These are phyloP conservation scores for Watsonalla cultraria DNA, from an alignment of 2,888 invertebrate genomes.

Conservation along the genomic window DNA sequence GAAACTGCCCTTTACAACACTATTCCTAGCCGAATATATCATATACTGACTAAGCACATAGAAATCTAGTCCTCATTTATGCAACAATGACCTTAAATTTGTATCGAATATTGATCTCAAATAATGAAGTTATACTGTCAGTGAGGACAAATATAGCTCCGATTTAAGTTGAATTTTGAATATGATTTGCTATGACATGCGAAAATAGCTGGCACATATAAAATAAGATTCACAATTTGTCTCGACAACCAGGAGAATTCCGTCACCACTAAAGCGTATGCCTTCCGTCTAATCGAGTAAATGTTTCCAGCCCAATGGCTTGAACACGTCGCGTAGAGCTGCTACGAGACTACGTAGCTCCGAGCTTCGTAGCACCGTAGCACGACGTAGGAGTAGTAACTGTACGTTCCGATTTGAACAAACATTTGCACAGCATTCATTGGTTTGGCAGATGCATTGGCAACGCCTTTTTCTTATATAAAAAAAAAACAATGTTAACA, in stretches of 20 bases:
- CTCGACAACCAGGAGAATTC: conserved; percentile 46
- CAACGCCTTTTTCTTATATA: conserved; percentile 25
- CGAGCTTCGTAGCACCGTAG: conserved; percentile 37
- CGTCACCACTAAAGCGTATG: conserved; percentile 63
- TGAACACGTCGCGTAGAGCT: conserved; percentile 55
- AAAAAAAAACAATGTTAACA: not conserved
- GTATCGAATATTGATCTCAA: too few relatives aligned
- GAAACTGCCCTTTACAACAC: conserved; percentile 18
- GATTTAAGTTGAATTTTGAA: too few relatives aligned
- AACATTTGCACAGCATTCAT: conserved; percentile 50
- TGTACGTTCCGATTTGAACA: conserved; percentile 42
- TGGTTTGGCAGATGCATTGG: conserved; percentile 27
- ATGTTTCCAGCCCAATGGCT: conserved; percentile 62
- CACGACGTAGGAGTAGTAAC: conserved; percentile 30
- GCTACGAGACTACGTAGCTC: conserved; percentile 45
- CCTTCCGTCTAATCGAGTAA: conserved; percentile 70
- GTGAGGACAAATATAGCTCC: conserved; percentile 2
- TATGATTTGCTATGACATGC: conserved; percentile 15
- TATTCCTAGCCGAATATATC: conserved; percentile 15
- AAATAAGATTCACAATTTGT: conserved; percentile 36
- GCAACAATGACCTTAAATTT: too few relatives aligned
- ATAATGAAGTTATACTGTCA: not conserved
- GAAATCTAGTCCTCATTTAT: too few relatives aligned
- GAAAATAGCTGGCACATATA: conserved; percentile 22
- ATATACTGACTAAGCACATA: conserved; percentile 6